Evolutionary conservation across 1,140 invertebrate species (phyloP).

Genomic region (Drosophila sturtevanti): DNA sequence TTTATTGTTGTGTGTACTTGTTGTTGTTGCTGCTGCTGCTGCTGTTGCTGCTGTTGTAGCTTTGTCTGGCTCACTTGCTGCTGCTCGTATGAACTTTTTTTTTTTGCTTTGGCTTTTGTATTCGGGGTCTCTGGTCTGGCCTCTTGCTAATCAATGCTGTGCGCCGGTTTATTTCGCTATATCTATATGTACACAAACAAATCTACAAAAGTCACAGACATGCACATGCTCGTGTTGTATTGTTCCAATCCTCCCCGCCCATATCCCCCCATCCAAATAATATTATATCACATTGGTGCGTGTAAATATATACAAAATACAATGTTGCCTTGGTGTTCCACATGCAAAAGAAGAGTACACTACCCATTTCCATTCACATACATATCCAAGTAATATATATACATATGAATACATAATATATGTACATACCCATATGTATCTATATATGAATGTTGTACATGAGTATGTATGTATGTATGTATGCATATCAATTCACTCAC

Average conservation of each 20-base stretch:
- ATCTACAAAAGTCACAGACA: constrained; percentile 78
- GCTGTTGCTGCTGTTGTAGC: constrained; percentile 28
- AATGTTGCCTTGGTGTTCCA: constrained; percentile 46
- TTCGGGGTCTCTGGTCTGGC: constrained; percentile 23
- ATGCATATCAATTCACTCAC: constrained; percentile 43
- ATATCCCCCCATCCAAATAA: not conserved
- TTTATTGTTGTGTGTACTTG: constrained; percentile 81
- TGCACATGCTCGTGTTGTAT: constrained; percentile 47
- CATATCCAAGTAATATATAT: not conserved
- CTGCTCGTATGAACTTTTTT: constrained; percentile 71
- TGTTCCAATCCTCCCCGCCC: constrained; percentile 1
- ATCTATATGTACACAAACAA: constrained; percentile 82
- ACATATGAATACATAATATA: constrained; percentile 28
- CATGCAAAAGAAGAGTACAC: constrained; percentile 38
- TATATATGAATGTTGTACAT: too few relatives aligned
- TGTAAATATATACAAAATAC: constrained; percentile 76
- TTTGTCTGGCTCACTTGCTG: constrained; percentile 54
- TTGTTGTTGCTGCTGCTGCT: constrained; percentile 51
- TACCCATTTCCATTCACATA: not conserved
- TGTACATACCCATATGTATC: too few relatives aligned
- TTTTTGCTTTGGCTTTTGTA: constrained; percentile 65
- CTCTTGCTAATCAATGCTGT: constrained; percentile 76
- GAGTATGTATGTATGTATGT: constrained; percentile 15
- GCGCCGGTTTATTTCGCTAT: constrained; percentile 77
- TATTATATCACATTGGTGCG: constrained; percentile 59